Evolutionary conservation across 92 coral and sea anemone genomes (phyloP), one percentile per base, ranked within the genome.

Genomic region (Porites lobata): DNA sequence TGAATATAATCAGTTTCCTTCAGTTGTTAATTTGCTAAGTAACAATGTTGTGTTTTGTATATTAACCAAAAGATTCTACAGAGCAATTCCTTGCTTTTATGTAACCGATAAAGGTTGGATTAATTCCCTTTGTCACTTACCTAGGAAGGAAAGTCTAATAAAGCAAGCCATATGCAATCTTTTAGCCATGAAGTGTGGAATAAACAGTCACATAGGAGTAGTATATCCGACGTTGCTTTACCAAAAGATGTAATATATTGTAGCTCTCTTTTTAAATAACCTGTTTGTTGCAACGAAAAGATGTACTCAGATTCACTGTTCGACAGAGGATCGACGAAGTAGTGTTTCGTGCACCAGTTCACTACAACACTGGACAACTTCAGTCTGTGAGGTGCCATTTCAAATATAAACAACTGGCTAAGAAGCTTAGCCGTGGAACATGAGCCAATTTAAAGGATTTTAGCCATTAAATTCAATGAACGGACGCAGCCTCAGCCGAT

Each of bases 341-440:
- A 13, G 56, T 8, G 84, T 65, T 50, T 51, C 84, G 84, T 79
- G 73, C 84, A 47, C 18, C 67, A 24, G 64, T 22, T 8, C 71
- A 20, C 50, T 47, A 22, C 9, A 6, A 32, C 61, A 29, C 64
- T 21, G 84, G 50, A 79, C 32, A 64, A 13, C 5, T 38, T 38
- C 47, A 38, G 72, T 64, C 65, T 63, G 56, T n/a, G 72, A 78
- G 43, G 29, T 78, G 72, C 69, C 72, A 64, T 38, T 61, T 21
- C 38, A 79, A 65, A 65, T 69, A 10, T 21, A 81, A 53, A 81
- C 77, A 83, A 72, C 71, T 72, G 10, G 72, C 63, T 72, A 83
- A 83, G 87, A 24, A 72, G 87, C 87, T 83, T 83, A 83, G 52
- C 80, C n/a, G 13, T 69, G 86, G 68, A 69, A 81, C 65, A 17